phyloP scores from a whole-genome alignment of 2,888 invertebrate species.

The Penaeus monodon region DNA sequence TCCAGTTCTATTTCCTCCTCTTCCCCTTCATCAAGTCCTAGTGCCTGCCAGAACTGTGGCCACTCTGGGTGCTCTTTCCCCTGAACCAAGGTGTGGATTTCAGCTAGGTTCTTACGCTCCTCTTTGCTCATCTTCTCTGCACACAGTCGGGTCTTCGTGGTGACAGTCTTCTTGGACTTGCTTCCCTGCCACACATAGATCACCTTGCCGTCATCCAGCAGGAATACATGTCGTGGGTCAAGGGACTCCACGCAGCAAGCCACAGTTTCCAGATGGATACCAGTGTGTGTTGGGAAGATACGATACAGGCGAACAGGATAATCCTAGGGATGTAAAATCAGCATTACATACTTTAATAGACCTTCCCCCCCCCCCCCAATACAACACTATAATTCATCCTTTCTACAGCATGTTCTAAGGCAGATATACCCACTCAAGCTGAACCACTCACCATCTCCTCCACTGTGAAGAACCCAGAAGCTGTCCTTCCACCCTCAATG shows the following conservation, averaged over 20 bases:
- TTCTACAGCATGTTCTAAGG: background rate
- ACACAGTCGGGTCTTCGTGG: conserved; percentile 89
- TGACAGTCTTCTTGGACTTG: conserved; percentile 78
- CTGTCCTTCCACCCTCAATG: conserved; percentile 97
- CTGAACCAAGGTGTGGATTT: conserved; percentile 86
- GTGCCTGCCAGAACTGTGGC: conserved; percentile 83
- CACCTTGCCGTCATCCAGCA: conserved; percentile 82
- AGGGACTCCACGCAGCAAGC: conserved; percentile 79
- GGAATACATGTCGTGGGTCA: conserved; percentile 91
- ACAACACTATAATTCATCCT: background rate
- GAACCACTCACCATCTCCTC: conserved; percentile 64
- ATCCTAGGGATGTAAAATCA: conserved; percentile 73
- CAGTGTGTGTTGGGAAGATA: conserved; percentile 80
- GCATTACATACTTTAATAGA: conserved; percentile 44
- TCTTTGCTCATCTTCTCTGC: conserved; percentile 99
- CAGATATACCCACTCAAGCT: background rate
- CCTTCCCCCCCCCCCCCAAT: no score
- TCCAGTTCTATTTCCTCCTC: conserved; percentile 59
- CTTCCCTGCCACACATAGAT: conserved; percentile 66
- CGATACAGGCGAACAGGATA: conserved; percentile 88
- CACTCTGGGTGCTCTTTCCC: conserved; percentile 79
- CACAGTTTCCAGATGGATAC: conserved; percentile 91
- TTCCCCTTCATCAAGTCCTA: conserved; percentile 70
- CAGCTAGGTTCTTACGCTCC: conserved; percentile 94
- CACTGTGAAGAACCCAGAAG: conserved; percentile 69